Percentiles rank a stretch among this genome's conserved stretches.
Evolutionary conservation across 2,113 vertebrate species (phyloP).

Genomic region (Heterocephalus glaber): DNA sequence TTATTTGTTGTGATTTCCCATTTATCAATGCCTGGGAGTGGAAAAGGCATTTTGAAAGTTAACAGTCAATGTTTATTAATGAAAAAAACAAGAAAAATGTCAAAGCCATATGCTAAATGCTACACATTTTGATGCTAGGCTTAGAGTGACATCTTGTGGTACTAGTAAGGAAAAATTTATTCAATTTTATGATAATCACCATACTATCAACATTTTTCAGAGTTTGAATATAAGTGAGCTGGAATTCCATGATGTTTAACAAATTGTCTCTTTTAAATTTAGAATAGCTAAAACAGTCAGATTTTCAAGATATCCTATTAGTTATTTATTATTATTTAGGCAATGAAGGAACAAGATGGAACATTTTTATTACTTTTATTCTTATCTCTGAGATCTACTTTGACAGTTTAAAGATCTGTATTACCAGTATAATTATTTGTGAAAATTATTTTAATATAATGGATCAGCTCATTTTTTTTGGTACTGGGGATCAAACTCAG

Average conservation of each 20-base stretch:
- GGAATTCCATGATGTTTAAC: conserved; percentile 38
- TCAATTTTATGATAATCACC: conserved; percentile 15
- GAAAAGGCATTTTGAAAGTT: neutral
- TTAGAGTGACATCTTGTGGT: conserved; percentile 89
- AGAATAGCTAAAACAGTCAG: neutral
- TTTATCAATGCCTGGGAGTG: neutral
- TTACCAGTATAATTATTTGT: neutral
- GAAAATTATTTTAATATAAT: conserved; percentile 7
- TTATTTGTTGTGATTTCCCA: conserved; percentile 37
- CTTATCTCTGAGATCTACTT: neutral
- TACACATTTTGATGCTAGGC: conserved; percentile 54
- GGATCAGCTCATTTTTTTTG: neutral
- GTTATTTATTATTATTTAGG: neutral
- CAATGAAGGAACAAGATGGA: neutral
- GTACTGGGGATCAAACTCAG: too few species aligned
- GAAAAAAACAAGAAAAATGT: neutral
- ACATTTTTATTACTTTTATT: conserved; percentile 32
- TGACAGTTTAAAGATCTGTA: conserved; percentile 22
- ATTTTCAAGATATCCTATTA: conserved; percentile 25
- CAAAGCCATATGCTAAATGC: neutral
- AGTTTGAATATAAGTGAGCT: conserved; percentile 39
- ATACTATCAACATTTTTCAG: neutral
- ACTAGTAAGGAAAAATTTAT: conserved; percentile 60
- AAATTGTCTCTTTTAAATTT: conserved; percentile 22
- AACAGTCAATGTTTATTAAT: neutral